These are phyloP conservation scores for Ichneumoninae sp. DNA, from an alignment of 2,888 invertebrate species.

Conservation along the genomic window DNA sequence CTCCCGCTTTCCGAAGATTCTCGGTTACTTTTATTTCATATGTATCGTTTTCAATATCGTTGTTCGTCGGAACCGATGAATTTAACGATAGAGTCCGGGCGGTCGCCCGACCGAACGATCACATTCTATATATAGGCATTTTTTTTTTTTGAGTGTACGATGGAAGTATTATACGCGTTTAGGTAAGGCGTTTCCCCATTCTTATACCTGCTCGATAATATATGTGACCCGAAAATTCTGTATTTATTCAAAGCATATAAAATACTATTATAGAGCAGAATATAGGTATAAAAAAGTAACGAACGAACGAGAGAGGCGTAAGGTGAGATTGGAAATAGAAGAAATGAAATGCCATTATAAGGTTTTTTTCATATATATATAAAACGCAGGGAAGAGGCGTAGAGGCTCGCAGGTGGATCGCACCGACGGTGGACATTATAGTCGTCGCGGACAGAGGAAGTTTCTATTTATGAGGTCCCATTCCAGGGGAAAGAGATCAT, in stretches of 20 bases:
- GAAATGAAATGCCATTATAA: conserved; percentile 24
- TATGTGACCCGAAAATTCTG: conserved; percentile 52
- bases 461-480: conserved; percentile 63
- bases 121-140: conserved; percentile 17
- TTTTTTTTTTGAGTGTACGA: conserved; percentile 20
- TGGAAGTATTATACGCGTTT: conserved; percentile 46
- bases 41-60: conserved; percentile 54
- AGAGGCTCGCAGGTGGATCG: conserved; percentile 41
- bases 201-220: conserved; percentile 60
- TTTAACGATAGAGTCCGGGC: conserved; percentile 64
- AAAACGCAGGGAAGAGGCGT: neutral
- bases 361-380: neutral
- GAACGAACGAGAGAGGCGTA: conserved; percentile 14
- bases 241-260: conserved; percentile 34
- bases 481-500: conserved; percentile 48
- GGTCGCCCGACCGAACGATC: conserved; percentile 42
- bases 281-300: conserved; percentile 25
- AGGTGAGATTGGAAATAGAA: conserved; percentile 45
- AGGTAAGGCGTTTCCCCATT: conserved; percentile 2
- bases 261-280: conserved; percentile 28
- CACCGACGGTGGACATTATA: conserved; percentile 3
- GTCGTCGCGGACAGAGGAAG: conserved; percentile 34
- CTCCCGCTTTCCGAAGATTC: conserved; percentile 23
- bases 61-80: conserved; percentile 57
- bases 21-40: conserved; percentile 38